Conservation (phyloP, 2,888 invertebrate species). For the Trachelus stipa region DNA sequence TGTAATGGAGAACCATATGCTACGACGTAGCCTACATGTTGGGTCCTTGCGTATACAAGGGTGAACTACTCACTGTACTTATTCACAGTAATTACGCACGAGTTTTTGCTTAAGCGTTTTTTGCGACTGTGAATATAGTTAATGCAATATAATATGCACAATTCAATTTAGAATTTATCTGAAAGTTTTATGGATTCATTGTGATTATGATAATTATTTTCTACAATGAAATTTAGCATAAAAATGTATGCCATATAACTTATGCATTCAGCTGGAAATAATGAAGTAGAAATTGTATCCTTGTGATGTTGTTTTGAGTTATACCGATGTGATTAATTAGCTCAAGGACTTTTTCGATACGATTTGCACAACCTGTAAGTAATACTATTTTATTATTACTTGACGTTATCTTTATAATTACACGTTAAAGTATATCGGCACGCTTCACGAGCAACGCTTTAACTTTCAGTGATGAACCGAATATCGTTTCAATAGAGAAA, state of each 20-base stretch:
- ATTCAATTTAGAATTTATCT: neutral
- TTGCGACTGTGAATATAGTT: neutral
- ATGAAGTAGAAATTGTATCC: neutral
- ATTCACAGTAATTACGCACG: neutral
- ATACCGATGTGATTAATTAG: neutral
- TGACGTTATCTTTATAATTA: neutral
- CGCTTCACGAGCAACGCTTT: neutral
- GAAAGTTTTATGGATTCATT: neutral
- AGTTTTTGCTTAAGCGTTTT: neutral
- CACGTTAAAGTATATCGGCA: neutral
- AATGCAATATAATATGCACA: neutral
- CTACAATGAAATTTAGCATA: neutral
- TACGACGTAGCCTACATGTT: neutral
- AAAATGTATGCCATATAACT: neutral
- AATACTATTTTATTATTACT: neutral
- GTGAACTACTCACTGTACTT: neutral
- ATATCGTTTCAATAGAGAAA: neutral
- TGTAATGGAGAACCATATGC: neutral
- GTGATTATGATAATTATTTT: neutral
- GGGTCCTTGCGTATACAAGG: neutral
- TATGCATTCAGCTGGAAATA: neutral
- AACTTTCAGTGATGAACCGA: neutral
- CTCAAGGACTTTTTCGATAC: neutral
- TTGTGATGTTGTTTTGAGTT: neutral
- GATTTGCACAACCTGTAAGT: neutral